Conservation (phyloP, 1,140 invertebrate genomes). For the Megalonaias nervosa region DNA sequence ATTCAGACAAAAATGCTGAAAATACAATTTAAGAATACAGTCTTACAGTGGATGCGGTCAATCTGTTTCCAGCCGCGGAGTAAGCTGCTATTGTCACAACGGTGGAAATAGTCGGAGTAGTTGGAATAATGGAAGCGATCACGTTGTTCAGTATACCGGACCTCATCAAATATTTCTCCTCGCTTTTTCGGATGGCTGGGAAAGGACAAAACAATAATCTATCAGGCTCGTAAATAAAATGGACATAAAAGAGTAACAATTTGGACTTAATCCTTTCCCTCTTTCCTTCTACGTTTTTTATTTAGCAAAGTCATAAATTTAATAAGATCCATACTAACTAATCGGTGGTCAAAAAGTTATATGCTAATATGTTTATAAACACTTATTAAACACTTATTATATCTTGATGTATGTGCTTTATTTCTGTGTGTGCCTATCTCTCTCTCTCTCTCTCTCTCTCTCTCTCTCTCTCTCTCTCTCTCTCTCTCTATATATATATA, state of each 20-base stretch:
- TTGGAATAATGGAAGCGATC: constrained; percentile 76
- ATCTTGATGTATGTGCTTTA: too few relatives aligned
- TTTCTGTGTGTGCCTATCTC: too few relatives aligned
- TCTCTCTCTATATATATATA: too few relatives aligned
- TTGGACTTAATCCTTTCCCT: not conserved
- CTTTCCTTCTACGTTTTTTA: not conserved
- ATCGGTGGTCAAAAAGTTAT: not conserved
- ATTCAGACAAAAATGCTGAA: not conserved
- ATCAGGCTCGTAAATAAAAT: not conserved
- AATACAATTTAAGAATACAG: not conserved
- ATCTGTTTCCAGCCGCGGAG: constrained; percentile 74
- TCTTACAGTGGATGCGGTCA: constrained; percentile 77
- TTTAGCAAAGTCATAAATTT: not conserved
- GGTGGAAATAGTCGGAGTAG: constrained; percentile 77
- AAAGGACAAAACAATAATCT: not conserved
- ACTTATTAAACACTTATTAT: too few relatives aligned
- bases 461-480: too few relatives aligned
- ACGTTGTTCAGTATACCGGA: constrained; percentile 76
- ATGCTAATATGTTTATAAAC: too few relatives aligned
- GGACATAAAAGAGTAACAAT: not conserved
- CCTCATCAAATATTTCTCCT: constrained; percentile 74
- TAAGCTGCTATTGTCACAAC: constrained; percentile 78
- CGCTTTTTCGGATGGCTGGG: constrained; percentile 74
- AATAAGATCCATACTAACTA: not conserved
- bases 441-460: too few relatives aligned